Percentiles rank a stretch among this genome's conserved stretches.
Evolutionary conservation across 2,113 vertebrate species (phyloP).

Genomic region (Zosterops japonicus): DNA sequence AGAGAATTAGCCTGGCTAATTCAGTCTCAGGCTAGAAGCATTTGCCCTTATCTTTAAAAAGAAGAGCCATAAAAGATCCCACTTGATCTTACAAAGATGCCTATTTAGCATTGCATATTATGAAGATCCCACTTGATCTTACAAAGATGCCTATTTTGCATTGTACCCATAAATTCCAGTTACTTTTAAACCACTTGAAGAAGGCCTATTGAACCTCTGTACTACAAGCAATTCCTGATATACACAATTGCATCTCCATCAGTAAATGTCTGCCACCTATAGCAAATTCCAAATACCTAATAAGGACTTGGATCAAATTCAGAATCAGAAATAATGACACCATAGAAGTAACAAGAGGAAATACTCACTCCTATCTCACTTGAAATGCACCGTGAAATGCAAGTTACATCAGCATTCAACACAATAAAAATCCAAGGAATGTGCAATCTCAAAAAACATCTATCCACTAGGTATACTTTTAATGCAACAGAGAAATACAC

Average conservation of each 20-base stretch:
- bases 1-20: neutral
- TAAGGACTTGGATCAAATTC: neutral
- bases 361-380: neutral
- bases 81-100: neutral
- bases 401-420: neutral
- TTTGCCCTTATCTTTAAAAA: neutral
- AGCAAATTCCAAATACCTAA: neutral
- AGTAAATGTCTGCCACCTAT: neutral
- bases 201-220: neutral
- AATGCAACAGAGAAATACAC: neutral
- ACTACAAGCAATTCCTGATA: neutral
- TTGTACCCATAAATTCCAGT: neutral
- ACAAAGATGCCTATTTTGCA: neutral
- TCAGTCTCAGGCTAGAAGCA: neutral
- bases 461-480: neutral
- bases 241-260: neutral
- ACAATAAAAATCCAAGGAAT: neutral
- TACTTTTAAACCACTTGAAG: neutral
- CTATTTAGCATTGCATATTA: neutral
- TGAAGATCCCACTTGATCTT: neutral
- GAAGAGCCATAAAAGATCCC: neutral
- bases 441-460: neutral
- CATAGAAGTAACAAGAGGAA: neutral
- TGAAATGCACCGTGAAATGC: neutral
- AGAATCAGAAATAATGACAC: neutral